phyloP scores from a whole-genome alignment of 2,888 invertebrate genomes.

The Petrolisthes manimaculis region DNA sequence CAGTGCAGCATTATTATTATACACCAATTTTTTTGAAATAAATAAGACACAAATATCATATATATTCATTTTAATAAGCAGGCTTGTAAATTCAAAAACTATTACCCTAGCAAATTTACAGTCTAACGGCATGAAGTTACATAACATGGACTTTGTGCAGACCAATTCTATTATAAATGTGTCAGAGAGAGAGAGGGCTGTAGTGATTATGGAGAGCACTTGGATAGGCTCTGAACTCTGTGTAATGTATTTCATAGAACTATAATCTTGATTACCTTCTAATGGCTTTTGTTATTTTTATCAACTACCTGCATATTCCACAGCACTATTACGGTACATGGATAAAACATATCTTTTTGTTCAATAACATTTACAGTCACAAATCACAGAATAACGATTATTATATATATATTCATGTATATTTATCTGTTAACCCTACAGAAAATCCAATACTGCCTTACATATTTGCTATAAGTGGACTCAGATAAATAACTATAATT shows the following conservation, averaged over 20 bases:
- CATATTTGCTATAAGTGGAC: conserved; percentile 49
- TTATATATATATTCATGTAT: conserved; percentile 22
- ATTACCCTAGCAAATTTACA: conserved; percentile 30
- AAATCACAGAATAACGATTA: conserved; percentile 62
- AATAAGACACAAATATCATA: conserved; percentile 11
- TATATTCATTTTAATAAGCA: conserved; percentile 42
- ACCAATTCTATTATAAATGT: conserved; percentile 25
- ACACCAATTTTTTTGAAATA: neutral
- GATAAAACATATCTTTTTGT: conserved; percentile 43
- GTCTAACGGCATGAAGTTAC: conserved; percentile 37
- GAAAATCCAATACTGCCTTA: conserved; percentile 51
- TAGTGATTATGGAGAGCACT: neutral
- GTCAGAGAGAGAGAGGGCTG: conserved; percentile 23
- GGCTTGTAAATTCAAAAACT: conserved; percentile 30
- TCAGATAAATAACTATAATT: conserved; percentile 44
- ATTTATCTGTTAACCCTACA: conserved; percentile 50
- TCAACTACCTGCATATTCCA: conserved; percentile 57
- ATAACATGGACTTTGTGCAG: conserved; percentile 28
- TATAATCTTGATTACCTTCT: conserved; percentile 42
- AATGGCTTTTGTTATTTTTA: conserved; percentile 37
- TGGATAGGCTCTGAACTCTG: neutral
- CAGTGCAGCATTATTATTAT: too few relatives aligned
- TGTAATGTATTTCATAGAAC: conserved; percentile 17
- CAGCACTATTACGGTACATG: conserved; percentile 48
- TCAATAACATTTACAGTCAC: conserved; percentile 53